These are phyloP conservation scores for Lates calcarifer DNA, from an alignment of 2,113 vertebrate species.

Conservation along the genomic window DNA sequence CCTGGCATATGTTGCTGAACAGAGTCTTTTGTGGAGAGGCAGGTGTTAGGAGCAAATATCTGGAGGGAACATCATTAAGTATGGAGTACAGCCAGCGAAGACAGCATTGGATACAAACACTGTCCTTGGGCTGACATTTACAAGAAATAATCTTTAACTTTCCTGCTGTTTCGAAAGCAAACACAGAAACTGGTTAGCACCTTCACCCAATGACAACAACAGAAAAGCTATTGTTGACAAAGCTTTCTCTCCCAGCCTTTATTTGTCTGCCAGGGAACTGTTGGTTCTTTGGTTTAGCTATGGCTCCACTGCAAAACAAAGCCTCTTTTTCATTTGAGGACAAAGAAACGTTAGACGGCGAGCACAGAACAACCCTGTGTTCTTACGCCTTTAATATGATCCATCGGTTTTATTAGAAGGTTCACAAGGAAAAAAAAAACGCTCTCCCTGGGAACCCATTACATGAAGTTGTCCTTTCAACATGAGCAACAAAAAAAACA, in stretches of 20 bases:
- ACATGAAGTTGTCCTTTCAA: neutral
- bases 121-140: conserved; percentile 61
- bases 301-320: conserved; percentile 60
- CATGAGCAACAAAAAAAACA: conserved; percentile 12
- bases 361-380: conserved; percentile 51
- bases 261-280: conserved; percentile 63
- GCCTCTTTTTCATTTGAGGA: conserved; percentile 52
- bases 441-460: neutral
- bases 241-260: conserved; percentile 59
- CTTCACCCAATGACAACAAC: conserved; percentile 51
- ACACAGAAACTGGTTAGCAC: conserved; percentile 39
- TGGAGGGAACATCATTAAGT: conserved; percentile 29
- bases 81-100: neutral
- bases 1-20: conserved; percentile 2
- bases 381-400: conserved; percentile 26
- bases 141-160: conserved; percentile 63
- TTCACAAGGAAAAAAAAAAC: neutral
- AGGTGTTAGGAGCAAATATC: conserved; percentile 52
- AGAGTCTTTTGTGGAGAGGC: neutral
- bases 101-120: neutral
- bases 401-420: conserved; percentile 29
- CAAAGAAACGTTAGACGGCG: conserved; percentile 47
- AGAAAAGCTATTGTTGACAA: conserved; percentile 59
- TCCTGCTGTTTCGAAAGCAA: conserved; percentile 56
- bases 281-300: conserved; percentile 65